Percentiles rank a stretch among this genome's conserved stretches.
These are phyloP conservation scores for Dexiosoma caninum DNA, from an alignment of 2,888 invertebrate species.

Conservation along the genomic window DNA sequence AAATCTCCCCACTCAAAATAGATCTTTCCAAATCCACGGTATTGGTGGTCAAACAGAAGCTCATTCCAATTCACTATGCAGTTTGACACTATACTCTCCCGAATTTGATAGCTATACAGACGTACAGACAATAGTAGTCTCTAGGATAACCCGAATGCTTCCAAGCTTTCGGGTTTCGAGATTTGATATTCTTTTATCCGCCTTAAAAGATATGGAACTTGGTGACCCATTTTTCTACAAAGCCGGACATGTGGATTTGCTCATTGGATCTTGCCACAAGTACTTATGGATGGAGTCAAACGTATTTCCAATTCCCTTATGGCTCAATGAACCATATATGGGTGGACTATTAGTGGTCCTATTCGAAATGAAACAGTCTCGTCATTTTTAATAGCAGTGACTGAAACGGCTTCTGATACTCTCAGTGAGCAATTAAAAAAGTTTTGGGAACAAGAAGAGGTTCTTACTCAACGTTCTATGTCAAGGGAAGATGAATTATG, in stretches of 20 bases:
- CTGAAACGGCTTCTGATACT: not conserved
- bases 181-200: not conserved
- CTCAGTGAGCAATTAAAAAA: not conserved
- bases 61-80: not conserved
- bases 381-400: slow-evolving; percentile 10
- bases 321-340: slow-evolving; percentile 35
- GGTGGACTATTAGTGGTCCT: slow-evolving; percentile 36
- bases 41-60: not conserved
- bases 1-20: not conserved
- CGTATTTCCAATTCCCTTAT: not conserved
- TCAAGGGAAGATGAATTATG: too few relatives aligned
- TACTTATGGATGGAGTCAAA: slow-evolving; percentile 13
- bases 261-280: slow-evolving; percentile 10
- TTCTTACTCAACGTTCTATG: too few relatives aligned
- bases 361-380: not conserved
- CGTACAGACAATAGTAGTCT: slow-evolving; percentile 2
- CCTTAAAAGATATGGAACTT: not conserved
- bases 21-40: not conserved
- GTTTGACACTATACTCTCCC: not conserved
- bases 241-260: slow-evolving; percentile 1
- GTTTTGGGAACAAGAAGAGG: too few relatives aligned
- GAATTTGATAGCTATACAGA: not conserved
- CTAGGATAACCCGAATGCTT: slow-evolving; percentile 1
- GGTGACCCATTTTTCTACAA: slow-evolving; percentile 21
- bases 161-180: not conserved